Conservation (phyloP, 1,140 invertebrate species). For the Aphelinus certus region DNA sequence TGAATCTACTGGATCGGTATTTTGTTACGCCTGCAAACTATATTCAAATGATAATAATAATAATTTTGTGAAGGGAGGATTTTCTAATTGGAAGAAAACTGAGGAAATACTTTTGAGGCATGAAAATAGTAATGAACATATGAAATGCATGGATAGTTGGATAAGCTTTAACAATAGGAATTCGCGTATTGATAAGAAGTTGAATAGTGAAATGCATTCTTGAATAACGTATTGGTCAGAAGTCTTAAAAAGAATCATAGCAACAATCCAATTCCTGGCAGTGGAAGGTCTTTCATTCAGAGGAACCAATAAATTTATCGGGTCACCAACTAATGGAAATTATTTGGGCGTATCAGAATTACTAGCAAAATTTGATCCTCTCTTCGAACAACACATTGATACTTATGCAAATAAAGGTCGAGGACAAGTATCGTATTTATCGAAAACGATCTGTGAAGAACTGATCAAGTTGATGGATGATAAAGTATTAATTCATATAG, state of each 20-base stretch:
- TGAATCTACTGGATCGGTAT: conserved; percentile 32
- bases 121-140: conserved; percentile 28
- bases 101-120: conserved; percentile 1
- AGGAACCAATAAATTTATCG: conserved; percentile 46
- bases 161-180: conserved; percentile 1
- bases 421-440: conserved; percentile 53
- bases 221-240: conserved; percentile 36
- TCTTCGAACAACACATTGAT: conserved; percentile 52
- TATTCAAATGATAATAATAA: conserved; percentile 19
- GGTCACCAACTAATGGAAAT: conserved; percentile 47
- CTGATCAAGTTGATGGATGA: conserved; percentile 25
- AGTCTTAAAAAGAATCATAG: conserved; percentile 28
- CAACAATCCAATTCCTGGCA: conserved; percentile 37
- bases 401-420: conserved; percentile 51
- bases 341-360: conserved; percentile 50
- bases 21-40: conserved; percentile 38
- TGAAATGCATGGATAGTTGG: conserved; percentile 4
- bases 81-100: conserved; percentile 37
- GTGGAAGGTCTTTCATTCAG: conserved; percentile 46
- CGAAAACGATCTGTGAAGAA: conserved; percentile 49
- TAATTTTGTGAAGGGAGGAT: conserved; percentile 25
- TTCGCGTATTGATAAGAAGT: conserved; percentile 6
- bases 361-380: conserved; percentile 54
- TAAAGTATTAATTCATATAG: conserved; percentile 18
- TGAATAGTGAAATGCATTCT: not conserved